phyloP scores from a whole-genome alignment of 35 echinoderm and acorn worm genomes.

The Acanthaster planci region DNA sequence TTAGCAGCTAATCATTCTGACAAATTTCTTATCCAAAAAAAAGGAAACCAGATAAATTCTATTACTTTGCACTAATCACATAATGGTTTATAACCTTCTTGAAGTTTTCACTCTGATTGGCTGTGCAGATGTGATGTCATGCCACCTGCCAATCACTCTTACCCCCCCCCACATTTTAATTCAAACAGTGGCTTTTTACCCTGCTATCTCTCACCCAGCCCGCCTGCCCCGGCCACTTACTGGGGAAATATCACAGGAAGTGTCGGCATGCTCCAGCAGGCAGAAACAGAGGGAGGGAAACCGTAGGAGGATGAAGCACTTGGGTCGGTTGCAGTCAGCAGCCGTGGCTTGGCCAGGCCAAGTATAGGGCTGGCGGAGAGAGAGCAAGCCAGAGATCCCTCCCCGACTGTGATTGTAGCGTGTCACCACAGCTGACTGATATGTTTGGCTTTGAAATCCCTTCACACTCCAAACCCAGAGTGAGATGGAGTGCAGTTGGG shows the following conservation, averaged over 20 bases:
- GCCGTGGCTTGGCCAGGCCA: no score
- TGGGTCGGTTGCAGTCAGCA: no score
- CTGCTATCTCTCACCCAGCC: not conserved
- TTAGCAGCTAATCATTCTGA: no score
- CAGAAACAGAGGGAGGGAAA: not conserved
- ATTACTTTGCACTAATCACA: no score
- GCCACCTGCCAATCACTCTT: not conserved
- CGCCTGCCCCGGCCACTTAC: constrained; percentile 12
- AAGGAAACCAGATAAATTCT: no score
- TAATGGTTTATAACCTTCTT: not conserved
- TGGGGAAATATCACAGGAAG: constrained; percentile 13
- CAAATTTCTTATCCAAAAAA: no score
- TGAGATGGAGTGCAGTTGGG: not conserved
- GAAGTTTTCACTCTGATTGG: not conserved
- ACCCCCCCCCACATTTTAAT: constrained; percentile 9
- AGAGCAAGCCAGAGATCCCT: not conserved
- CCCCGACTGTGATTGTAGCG: not conserved
- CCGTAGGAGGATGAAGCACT: constrained; percentile 1
- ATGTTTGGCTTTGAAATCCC: constrained; percentile 20
- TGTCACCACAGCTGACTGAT: constrained; percentile 28
- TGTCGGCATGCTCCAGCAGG: not conserved
- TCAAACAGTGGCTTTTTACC: constrained; percentile 13
- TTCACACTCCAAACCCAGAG: constrained; percentile 9
- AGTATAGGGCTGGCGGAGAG: not conserved
- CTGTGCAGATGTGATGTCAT: not conserved